phyloP scores from a whole-genome alignment of 2,113 vertebrate genomes.

The Ictalurus furcatus region DNA sequence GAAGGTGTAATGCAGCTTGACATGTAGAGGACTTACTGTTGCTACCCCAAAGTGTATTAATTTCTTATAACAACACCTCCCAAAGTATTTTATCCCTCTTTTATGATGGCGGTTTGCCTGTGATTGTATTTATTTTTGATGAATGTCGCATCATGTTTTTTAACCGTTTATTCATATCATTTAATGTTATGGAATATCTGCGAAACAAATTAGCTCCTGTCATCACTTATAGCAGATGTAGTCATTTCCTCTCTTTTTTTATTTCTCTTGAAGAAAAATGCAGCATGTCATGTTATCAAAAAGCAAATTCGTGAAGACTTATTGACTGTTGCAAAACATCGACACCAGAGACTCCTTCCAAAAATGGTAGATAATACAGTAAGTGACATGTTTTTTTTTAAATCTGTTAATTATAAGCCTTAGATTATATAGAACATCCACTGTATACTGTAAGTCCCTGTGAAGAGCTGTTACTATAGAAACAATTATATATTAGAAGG shows the following conservation, averaged over 20 bases:
- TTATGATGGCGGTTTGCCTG: background rate
- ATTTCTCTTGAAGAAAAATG: background rate
- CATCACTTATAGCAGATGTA: background rate
- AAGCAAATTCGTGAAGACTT: background rate
- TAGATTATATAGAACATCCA: background rate
- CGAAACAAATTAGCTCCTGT: background rate
- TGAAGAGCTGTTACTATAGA: background rate
- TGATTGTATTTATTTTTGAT: background rate
- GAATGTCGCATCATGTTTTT: background rate
- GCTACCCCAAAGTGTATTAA: background rate
- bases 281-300: background rate
- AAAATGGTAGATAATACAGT: background rate
- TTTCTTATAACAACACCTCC: background rate
- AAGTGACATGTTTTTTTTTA: background rate
- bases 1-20: background rate
- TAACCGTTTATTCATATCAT: background rate
- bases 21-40: background rate
- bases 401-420: background rate
- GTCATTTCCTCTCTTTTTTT: background rate
- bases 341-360: background rate
- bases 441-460: no score
- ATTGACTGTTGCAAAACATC: no score
- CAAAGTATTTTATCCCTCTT: background rate
- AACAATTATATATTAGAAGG: background rate
- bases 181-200: background rate